phyloP scores from a whole-genome alignment of 2,797 vertebrate genomes.

The Diglossa cyanea region DNA sequence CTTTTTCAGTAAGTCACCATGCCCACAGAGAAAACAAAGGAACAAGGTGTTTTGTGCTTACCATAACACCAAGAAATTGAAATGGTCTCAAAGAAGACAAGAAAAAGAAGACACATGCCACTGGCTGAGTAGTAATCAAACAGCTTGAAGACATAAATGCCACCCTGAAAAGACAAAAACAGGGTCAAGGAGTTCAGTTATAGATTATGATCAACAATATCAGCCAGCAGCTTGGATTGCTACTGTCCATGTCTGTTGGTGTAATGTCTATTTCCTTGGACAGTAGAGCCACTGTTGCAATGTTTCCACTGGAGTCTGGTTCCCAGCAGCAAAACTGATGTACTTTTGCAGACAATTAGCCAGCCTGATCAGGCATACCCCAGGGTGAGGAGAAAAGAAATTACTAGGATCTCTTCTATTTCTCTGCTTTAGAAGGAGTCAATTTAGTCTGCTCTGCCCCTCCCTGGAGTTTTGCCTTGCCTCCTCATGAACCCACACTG shows the following conservation, averaged over 20 bases:
- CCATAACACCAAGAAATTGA: conserved; percentile 93
- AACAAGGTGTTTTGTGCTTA: conserved; percentile 51
- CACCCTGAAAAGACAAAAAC: conserved; percentile 78
- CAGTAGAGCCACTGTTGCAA: background rate
- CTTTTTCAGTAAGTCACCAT: background rate
- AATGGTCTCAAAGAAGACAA: conserved; percentile 91
- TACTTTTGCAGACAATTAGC: background rate
- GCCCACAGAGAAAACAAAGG: background rate
- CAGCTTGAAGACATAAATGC: conserved; percentile 91
- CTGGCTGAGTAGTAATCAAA: conserved; percentile 95
- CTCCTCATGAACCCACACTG: background rate
- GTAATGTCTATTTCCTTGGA: background rate
- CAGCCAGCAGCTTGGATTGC: background rate
- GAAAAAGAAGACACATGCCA: conserved; percentile 91
- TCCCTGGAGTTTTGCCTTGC: background rate
- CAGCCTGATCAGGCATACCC: background rate
- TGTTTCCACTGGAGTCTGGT: background rate
- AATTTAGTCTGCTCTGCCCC: background rate
- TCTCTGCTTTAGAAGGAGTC: background rate
- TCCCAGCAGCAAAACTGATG: background rate
- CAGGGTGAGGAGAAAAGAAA: background rate
- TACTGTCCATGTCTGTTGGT: background rate
- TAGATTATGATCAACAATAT: background rate
- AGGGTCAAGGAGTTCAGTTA: background rate
- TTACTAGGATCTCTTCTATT: background rate